Conservation (phyloP, 1,140 invertebrate genomes). For the Hylaeus volcanicus region DNA sequence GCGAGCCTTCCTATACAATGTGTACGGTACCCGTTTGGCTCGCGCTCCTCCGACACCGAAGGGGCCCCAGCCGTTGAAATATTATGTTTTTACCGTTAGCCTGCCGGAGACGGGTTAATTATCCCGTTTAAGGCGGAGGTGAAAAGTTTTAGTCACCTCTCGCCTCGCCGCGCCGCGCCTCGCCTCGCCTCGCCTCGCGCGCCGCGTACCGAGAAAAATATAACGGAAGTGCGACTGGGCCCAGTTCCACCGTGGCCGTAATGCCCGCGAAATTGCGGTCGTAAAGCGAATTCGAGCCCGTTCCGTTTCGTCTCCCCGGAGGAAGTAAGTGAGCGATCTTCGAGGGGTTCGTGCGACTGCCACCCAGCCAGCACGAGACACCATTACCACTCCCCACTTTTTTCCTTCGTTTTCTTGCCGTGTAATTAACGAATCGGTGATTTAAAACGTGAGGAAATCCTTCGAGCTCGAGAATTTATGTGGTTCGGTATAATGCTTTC, state of each 20-base stretch:
- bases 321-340: background rate
- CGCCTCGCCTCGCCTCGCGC: background rate
- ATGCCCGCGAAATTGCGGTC: slow-evolving; percentile 46
- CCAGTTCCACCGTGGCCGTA: slow-evolving; percentile 14
- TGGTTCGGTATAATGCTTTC: no score
- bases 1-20: slow-evolving; percentile 55
- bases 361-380: background rate
- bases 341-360: slow-evolving; percentile 20
- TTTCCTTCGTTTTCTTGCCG: background rate
- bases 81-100: slow-evolving; percentile 60
- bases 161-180: background rate
- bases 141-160: slow-evolving; percentile 52
- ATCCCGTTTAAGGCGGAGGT: slow-evolving; percentile 60
- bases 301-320: slow-evolving; percentile 13
- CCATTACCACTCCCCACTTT: no score
- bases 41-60: slow-evolving; percentile 20
- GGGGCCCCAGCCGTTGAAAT: slow-evolving; percentile 41
- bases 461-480: no score
- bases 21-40: slow-evolving; percentile 14
- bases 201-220: slow-evolving; percentile 25
- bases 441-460: background rate
- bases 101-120: slow-evolving; percentile 58
- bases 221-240: slow-evolving; percentile 29
- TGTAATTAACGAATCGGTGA: background rate
- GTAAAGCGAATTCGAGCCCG: slow-evolving; percentile 29